These are phyloP conservation scores for Penaeus indicus DNA, from an alignment of 1,140 invertebrate species.

Conservation along the genomic window DNA sequence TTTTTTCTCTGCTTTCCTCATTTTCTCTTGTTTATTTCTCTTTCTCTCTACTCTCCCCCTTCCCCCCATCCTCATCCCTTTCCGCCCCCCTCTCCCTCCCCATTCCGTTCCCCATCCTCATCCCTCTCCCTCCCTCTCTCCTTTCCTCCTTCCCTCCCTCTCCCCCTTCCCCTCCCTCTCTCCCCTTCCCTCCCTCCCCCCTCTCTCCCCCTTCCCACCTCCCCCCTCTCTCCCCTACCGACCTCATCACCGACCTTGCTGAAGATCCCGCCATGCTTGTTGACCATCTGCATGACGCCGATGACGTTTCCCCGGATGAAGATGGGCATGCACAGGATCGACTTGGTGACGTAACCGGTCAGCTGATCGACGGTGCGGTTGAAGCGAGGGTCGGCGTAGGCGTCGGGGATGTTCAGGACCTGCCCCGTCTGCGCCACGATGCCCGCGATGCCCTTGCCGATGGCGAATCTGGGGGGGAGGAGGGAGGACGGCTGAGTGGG, in stretches of 20 bases:
- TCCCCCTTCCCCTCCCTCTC: neutral
- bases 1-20: no score
- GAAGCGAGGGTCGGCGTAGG: constrained; percentile 84
- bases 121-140: neutral
- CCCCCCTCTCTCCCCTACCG: neutral
- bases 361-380: constrained; percentile 83
- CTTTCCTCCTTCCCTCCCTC: neutral
- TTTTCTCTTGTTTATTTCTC: neutral
- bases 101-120: neutral
- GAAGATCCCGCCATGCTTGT: constrained; percentile 81
- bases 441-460: constrained; percentile 77
- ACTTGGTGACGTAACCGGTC: constrained; percentile 82
- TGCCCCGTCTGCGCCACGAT: constrained; percentile 83
- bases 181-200: neutral
- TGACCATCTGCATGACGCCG: constrained; percentile 91
- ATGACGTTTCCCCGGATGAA: constrained; percentile 81
- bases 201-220: neutral
- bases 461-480: constrained; percentile 74
- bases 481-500: neutral
- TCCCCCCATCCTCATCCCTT: no score
- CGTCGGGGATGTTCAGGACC: constrained; percentile 83
- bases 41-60: neutral
- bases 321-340: constrained; percentile 89
- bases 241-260: constrained; percentile 71
- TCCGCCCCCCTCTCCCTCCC: neutral